Percentiles rank a stretch among this genome's conserved stretches.
Conservation (phyloP, 2,888 invertebrate genomes). For the Epinotia bilunana region DNA sequence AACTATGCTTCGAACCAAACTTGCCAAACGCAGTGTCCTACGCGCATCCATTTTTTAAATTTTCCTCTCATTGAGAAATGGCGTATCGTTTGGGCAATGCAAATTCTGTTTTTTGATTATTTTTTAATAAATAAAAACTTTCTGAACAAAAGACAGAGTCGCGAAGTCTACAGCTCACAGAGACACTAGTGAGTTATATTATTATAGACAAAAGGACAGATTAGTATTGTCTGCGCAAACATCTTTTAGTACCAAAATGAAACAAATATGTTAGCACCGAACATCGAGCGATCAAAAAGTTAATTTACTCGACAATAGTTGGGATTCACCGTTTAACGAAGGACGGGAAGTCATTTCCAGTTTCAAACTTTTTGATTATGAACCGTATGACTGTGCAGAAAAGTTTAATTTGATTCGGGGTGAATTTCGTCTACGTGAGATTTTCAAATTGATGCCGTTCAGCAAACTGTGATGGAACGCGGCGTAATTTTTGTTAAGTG, state of each 20-base stretch:
- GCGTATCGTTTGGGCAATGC: too few species aligned
- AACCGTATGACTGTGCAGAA: constrained; percentile 25
- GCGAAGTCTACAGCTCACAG: too few species aligned
- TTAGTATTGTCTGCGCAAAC: not conserved
- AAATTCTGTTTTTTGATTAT: too few species aligned
- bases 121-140: too few species aligned
- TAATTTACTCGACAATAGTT: constrained; percentile 28
- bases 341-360: constrained; percentile 16
- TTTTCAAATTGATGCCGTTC: constrained; percentile 26
- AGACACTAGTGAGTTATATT: too few species aligned
- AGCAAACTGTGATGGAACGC: not conserved
- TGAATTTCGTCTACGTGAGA: constrained; percentile 22
- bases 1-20: too few species aligned
- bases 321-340: constrained; percentile 19
- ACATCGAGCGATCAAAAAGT: constrained; percentile 17
- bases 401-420: constrained; percentile 22
- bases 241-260: not conserved
- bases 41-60: too few species aligned
- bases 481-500: constrained; percentile 20
- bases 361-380: constrained; percentile 24
- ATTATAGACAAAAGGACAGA: too few species aligned
- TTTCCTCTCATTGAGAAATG: too few species aligned
- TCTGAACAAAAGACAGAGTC: too few species aligned
- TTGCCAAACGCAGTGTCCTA: too few species aligned
- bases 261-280: constrained; percentile 10